These are phyloP conservation scores for Poecilobothrus nobilitatus DNA, from an alignment of 2,888 invertebrate genomes.

Conservation along the genomic window DNA sequence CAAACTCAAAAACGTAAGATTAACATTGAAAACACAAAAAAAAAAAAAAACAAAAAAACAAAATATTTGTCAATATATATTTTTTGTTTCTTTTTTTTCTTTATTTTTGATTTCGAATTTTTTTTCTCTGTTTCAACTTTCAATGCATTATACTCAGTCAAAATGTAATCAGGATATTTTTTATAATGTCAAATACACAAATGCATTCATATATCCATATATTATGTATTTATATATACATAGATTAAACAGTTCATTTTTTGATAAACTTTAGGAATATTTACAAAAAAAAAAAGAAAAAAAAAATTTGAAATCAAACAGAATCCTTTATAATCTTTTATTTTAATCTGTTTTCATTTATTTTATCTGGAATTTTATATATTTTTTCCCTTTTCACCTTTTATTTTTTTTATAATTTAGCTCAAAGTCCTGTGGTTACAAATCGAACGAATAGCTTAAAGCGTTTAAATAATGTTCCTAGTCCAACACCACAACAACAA, in stretches of 20 bases:
- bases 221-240: too few species aligned
- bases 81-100: not conserved
- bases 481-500: conserved; percentile 22
- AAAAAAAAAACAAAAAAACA: not conserved
- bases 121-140: too few species aligned
- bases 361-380: not conserved
- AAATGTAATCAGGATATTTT: too few species aligned
- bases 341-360: not conserved
- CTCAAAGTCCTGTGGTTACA: conserved; percentile 32
- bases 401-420: conserved; percentile 20
- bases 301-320: not conserved
- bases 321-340: not conserved
- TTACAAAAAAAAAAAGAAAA: not conserved
- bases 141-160: not conserved
- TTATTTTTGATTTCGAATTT: not conserved
- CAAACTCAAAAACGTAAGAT: conserved; percentile 31
- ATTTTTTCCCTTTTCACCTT: not conserved
- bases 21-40: too few species aligned
- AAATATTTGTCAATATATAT: not conserved
- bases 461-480: conserved; percentile 27
- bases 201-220: too few species aligned
- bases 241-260: too few species aligned
- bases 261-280: not conserved
- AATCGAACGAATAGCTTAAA: conserved; percentile 35
- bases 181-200: too few species aligned